phyloP scores from a whole-genome alignment of 2,113 vertebrate genomes.

The Pseudorasbora parva region DNA sequence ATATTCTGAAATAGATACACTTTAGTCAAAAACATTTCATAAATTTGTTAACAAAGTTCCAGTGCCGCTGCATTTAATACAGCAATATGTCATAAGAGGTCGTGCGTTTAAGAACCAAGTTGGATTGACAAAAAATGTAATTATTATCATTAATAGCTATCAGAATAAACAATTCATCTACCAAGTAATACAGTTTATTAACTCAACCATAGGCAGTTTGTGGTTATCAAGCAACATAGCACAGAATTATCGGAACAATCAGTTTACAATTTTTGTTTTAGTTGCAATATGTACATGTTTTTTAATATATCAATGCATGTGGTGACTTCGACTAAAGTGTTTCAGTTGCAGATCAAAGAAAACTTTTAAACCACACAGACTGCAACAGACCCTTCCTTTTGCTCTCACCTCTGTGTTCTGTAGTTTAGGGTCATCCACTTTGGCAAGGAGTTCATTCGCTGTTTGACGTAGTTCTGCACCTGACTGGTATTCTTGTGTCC shows the following conservation, averaged over 20 bases:
- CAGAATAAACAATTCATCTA: neutral
- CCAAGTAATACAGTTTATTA: neutral
- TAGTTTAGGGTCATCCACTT: conserved; percentile 94
- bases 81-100: neutral
- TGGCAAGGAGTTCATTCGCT: conserved; percentile 92
- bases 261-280: neutral
- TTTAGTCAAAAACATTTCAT: neutral
- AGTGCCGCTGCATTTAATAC: neutral
- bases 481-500: conserved; percentile 91
- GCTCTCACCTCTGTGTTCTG: conserved; percentile 91
- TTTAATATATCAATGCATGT: neutral
- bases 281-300: neutral
- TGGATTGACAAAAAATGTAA: neutral
- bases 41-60: neutral
- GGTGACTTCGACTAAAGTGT: neutral
- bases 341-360: neutral
- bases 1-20: neutral
- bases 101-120: neutral
- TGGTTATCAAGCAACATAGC: neutral
- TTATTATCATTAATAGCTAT: neutral
- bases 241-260: neutral
- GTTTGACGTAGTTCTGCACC: conserved; percentile 89
- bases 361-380: neutral
- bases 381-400: neutral
- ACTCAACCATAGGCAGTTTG: neutral